These are phyloP conservation scores for Taenioides sp. DNA, from an alignment of 2,797 vertebrate species.

Conservation along the genomic window DNA sequence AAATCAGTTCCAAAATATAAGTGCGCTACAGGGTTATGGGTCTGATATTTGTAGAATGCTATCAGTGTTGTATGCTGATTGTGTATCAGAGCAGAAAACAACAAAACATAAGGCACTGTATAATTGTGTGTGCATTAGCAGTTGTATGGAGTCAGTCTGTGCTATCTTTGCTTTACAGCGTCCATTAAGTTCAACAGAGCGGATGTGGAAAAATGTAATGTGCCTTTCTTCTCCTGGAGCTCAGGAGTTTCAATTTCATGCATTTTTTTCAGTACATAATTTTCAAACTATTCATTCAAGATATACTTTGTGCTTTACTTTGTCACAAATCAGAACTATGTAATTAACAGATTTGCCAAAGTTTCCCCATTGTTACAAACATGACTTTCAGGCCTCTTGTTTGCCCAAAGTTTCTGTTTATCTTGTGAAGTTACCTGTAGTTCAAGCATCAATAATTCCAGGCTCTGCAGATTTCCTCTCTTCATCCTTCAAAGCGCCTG, in stretches of 20 bases:
- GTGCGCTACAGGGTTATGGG: too few relatives aligned
- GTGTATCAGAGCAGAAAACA: background rate
- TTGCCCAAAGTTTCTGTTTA: conserved; percentile 25
- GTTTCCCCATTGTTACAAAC: background rate
- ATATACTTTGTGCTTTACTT: background rate
- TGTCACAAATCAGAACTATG: background rate
- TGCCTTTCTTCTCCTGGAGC: background rate
- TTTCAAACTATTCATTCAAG: background rate
- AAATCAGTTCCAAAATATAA: background rate
- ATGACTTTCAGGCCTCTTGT: conserved; percentile 16
- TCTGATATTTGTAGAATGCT: background rate
- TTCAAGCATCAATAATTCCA: conserved; percentile 35
- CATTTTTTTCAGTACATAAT: background rate
- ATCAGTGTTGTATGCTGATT: background rate
- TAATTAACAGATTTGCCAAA: background rate
- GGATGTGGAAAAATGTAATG: conserved; percentile 6
- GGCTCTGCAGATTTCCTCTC: conserved; percentile 28
- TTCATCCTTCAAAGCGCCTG: conserved; percentile 33
- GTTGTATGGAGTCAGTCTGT: conserved; percentile 2
- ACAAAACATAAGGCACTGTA: background rate
- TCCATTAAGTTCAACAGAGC: conserved; percentile 3
- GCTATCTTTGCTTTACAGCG: background rate
- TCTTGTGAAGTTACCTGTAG: conserved; percentile 29
- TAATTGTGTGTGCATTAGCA: background rate
- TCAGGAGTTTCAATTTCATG: background rate